Evolutionary conservation across 2,888 invertebrate species (phyloP), one percentile per base, ranked within the genome.

Genomic region (Lasioglossum oenotherae): DNA sequence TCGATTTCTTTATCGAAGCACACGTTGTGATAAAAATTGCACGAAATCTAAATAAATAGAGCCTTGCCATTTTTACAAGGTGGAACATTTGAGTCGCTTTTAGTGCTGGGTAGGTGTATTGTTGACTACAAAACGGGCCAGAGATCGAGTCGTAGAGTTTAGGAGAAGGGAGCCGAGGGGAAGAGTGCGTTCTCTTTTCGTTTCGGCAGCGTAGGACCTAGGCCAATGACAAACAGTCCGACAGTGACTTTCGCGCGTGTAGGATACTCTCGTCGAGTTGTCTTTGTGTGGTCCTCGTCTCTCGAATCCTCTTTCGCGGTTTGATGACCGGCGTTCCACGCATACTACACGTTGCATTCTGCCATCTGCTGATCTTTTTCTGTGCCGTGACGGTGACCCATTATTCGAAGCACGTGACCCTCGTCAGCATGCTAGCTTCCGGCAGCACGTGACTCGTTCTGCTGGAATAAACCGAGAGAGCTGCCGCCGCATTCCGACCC

Each of bases 201-300:
- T 78, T 67, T 27, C 76, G 69, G 78, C 49, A n/a, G n/a, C 35
- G 12, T 35, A 31, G 81, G 10, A n/a, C 35, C 16, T 35, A 31
- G 81, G 10, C 38, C 23, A 23, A 38, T 38, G 69, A 23, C 35
- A 84, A 74, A 82, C 84, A 87, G 87, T 89, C 67, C 78, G 53
- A 41, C 78, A 72, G 87, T 84, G 85, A 76, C 87, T 38, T 64
- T 79, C 74, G 81, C 71, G 44, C 82, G 76, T 80, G 76, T 35
- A 67, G 41, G 38, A 64, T 53, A 23, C 57, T 27, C 8, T 64
- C 53, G 41, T 46, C 73, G 57, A 53, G 4, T 64, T 80, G 67
- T 74, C 74, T 49, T 5, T 1, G n/a, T 23, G 57, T 4, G 57
- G 57, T n/a, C 4, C 57, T 57, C 57, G 12, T 57, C 12, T n/a